Evolutionary conservation across 2,888 invertebrate genomes (phyloP).

Genomic region (Linnaemya vulpina): DNA sequence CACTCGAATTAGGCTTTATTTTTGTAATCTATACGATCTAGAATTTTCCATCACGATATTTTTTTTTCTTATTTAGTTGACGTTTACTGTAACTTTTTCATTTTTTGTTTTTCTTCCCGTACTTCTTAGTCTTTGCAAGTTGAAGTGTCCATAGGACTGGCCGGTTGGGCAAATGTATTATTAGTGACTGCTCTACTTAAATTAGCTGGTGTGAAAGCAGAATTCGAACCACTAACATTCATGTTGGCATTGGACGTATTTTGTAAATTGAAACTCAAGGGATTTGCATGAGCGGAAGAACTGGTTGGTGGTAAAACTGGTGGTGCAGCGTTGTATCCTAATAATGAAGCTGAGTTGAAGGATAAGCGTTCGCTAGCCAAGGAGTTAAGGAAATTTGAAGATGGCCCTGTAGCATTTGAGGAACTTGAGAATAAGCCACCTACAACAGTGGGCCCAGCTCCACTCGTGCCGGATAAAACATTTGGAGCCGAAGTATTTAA

Average conservation of each 20-base stretch:
- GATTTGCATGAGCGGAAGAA: constrained; percentile 69
- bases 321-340: constrained; percentile 72
- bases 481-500: constrained; percentile 84
- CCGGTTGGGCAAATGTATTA: constrained; percentile 85
- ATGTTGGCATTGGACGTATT: constrained; percentile 77
- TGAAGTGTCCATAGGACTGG: constrained; percentile 90
- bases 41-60: constrained; percentile 15
- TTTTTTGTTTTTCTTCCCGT: not conserved
- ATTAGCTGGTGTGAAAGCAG: constrained; percentile 81
- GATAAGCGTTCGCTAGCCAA: constrained; percentile 76
- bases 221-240: constrained; percentile 80
- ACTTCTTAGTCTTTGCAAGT: constrained; percentile 84
- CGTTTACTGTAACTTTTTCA: not conserved
- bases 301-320: constrained; percentile 66
- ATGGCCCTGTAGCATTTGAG: constrained; percentile 59
- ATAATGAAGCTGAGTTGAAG: constrained; percentile 57
- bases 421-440: constrained; percentile 69
- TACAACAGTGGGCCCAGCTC: constrained; percentile 72
- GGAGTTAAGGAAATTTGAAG: constrained; percentile 65
- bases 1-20: not conserved
- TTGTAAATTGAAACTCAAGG: constrained; percentile 74
- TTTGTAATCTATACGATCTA: constrained; percentile 27
- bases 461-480: constrained; percentile 78
- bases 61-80: not conserved
- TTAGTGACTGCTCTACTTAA: constrained; percentile 76